These are phyloP conservation scores for Leptinotarsa juncta DNA, from an alignment of 2,888 invertebrate genomes.

Conservation along the genomic window DNA sequence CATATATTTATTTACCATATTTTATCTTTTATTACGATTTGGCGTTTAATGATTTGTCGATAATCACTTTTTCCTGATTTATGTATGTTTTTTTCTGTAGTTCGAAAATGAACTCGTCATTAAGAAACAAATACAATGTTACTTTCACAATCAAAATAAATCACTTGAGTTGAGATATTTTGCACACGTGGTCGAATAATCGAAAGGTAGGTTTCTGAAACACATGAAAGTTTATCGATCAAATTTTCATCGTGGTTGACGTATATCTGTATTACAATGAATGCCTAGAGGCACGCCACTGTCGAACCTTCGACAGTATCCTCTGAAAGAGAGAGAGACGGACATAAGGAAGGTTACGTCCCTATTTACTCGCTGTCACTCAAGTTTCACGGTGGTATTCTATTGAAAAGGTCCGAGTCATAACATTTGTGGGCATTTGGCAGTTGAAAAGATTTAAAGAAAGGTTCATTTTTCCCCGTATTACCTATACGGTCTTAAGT, in stretches of 20 bases:
- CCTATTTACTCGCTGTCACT: conserved; percentile 42
- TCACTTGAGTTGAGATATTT: too few species aligned
- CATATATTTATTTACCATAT: too few species aligned
- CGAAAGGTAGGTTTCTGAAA: too few species aligned
- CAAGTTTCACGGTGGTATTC: conserved; percentile 50
- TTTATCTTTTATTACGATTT: too few species aligned
- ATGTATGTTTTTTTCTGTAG: too few species aligned
- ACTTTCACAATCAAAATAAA: too few species aligned
- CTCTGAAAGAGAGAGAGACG: not conserved
- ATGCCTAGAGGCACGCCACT: conserved; percentile 1
- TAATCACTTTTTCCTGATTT: too few species aligned
- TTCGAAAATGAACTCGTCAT: too few species aligned
- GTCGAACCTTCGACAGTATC: conserved; percentile 4
- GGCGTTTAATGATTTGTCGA: too few species aligned
- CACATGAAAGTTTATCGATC: too few species aligned
- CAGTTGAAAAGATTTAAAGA: conserved; percentile 29
- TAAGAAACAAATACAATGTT: too few species aligned
- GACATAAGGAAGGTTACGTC: conserved; percentile 28
- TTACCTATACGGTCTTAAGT: conserved; percentile 28
- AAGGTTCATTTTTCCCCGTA: conserved; percentile 30
- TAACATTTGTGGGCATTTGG: conserved; percentile 49
- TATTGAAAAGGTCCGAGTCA: conserved; percentile 51
- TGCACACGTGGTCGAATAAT: too few species aligned
- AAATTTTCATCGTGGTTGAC: not conserved
- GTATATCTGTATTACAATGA: not conserved